Evolutionary conservation across 2,113 vertebrate genomes (phyloP).

Genomic region (Cololabis saira): DNA sequence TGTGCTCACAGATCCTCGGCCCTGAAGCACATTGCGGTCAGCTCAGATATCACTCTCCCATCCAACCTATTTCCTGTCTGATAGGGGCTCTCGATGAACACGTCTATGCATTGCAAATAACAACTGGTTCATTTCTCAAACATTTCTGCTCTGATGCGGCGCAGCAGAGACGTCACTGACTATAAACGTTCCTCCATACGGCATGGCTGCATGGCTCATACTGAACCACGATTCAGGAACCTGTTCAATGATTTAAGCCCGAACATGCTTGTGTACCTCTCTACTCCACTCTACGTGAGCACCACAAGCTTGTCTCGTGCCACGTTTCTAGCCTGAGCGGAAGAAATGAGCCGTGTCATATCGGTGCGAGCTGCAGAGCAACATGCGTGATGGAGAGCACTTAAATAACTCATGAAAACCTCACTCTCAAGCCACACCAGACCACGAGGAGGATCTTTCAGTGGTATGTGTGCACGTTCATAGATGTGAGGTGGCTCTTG

Average conservation of each 20-base stretch:
- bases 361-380: conserved; percentile 47
- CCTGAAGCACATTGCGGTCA: conserved; percentile 21
- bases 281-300: conserved; percentile 32
- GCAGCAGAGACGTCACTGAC: conserved; percentile 4
- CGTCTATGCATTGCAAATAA: background rate
- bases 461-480: conserved; percentile 23
- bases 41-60: conserved; percentile 20
- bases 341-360: conserved; percentile 68
- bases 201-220: background rate
- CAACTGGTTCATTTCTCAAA: background rate
- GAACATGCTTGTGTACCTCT: conserved; percentile 37
- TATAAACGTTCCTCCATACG: too few relatives aligned
- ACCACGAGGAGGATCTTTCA: conserved; percentile 44
- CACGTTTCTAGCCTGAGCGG: conserved; percentile 51
- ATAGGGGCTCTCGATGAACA: conserved; percentile 2
- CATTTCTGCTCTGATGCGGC: conserved; percentile 13
- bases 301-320: conserved; percentile 43
- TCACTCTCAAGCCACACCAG: conserved; percentile 48
- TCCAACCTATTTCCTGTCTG: conserved; percentile 29
- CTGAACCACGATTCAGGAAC: background rate
- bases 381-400: conserved; percentile 47
- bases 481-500: conserved; percentile 25
- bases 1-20: background rate
- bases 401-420: conserved; percentile 76
- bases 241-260: conserved; percentile 47